Conservation (phyloP, 1,140 invertebrate species). For the Drosophila miranda region DNA sequence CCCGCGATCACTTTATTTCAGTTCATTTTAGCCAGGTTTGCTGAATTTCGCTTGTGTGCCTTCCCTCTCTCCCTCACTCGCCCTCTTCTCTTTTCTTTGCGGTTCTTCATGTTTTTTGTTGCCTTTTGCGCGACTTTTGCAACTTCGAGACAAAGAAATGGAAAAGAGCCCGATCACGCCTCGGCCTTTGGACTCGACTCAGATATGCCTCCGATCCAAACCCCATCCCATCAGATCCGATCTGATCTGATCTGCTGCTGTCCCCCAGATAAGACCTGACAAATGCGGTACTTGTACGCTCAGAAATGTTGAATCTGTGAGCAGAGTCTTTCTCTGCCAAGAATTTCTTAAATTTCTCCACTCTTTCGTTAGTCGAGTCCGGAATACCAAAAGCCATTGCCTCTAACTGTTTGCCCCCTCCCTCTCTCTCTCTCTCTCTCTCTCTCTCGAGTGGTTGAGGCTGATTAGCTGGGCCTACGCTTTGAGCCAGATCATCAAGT, state of each 20-base stretch:
- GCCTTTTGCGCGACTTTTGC: slow-evolving; percentile 26
- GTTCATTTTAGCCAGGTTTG: slow-evolving; percentile 19
- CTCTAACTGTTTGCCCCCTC: slow-evolving; percentile 15
- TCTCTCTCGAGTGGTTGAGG: slow-evolving; percentile 11
- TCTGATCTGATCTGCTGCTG: background rate
- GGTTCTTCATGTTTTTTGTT: background rate
- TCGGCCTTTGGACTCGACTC: slow-evolving; percentile 33
- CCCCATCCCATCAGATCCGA: background rate
- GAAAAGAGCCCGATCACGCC: slow-evolving; percentile 25
- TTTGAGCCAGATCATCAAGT: too few species aligned
- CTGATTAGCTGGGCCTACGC: background rate
- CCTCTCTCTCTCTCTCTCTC: background rate
- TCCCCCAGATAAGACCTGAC: slow-evolving; percentile 10
- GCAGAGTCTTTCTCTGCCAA: slow-evolving; percentile 1
- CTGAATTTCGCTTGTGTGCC: slow-evolving; percentile 1
- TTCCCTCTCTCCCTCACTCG: too few species aligned
- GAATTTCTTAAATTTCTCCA: slow-evolving; percentile 67
- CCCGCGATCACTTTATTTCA: slow-evolving; percentile 8
- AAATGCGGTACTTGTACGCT: background rate
- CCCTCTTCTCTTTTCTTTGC: slow-evolving; percentile 8
- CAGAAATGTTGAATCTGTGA: slow-evolving; percentile 15
- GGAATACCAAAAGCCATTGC: slow-evolving; percentile 39
- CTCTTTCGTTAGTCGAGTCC: slow-evolving; percentile 39
- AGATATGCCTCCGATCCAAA: slow-evolving; percentile 3
- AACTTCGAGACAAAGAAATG: slow-evolving; percentile 37